Percentiles rank a stretch among this genome's conserved stretches.
Conservation (phyloP, 2,888 invertebrate species). For the Pachymerium ferrugineum region DNA sequence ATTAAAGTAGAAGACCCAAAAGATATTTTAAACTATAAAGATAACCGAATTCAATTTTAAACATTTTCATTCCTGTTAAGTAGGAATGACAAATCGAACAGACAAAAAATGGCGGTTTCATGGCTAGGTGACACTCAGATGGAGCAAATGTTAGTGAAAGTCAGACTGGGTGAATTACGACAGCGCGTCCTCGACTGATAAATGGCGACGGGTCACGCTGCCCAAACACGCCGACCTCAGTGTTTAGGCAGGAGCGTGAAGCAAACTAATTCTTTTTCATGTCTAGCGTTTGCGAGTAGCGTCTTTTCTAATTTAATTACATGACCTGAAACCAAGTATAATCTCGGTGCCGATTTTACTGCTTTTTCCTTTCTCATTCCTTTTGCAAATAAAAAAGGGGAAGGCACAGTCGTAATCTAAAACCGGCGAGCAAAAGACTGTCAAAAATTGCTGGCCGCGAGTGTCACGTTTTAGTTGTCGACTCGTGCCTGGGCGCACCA, state of each 20-base stretch:
- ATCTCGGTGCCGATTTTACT: slow-evolving; percentile 8
- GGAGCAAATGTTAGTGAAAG: neutral
- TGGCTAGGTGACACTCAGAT: neutral
- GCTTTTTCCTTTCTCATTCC: neutral
- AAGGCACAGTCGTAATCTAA: slow-evolving; percentile 18
- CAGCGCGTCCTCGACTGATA: neutral
- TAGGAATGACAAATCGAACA: too few species aligned
- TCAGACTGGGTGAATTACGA: neutral
- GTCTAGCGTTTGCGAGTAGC: neutral
- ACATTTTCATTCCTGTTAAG: too few species aligned
- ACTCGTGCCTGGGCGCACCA: neutral
- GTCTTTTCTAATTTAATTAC: slow-evolving; percentile 10
- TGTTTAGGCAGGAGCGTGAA: neutral
- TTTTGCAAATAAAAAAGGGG: neutral
- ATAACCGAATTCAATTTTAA: too few species aligned
- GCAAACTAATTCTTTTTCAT: slow-evolving; percentile 5
- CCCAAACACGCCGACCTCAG: neutral
- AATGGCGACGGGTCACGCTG: neutral
- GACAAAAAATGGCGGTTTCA: too few species aligned
- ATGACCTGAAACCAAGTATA: neutral
- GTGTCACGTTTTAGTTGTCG: slow-evolving; percentile 21
- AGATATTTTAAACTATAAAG: too few species aligned
- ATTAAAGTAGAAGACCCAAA: too few species aligned
- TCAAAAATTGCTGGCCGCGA: slow-evolving; percentile 21
- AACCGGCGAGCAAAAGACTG: slow-evolving; percentile 18